phyloP scores from a whole-genome alignment of 2,888 invertebrate species.

The Drosophila koepferae region DNA sequence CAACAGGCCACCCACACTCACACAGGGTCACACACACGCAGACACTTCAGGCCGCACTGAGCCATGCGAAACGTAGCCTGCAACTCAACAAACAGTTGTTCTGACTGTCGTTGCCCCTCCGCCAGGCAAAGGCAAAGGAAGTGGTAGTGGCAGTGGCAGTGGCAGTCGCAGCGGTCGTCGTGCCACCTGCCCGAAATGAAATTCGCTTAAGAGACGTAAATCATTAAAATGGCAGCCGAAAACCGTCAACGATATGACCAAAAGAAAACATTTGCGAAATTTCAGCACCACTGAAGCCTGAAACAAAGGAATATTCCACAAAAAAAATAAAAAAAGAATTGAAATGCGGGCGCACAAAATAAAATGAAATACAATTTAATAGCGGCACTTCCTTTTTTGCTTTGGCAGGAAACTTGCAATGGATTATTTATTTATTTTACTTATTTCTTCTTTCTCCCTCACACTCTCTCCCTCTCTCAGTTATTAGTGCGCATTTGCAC shows the following conservation, averaged over 20 bases:
- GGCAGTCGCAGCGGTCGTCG: conserved; percentile 7
- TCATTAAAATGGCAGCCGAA: conserved; percentile 68
- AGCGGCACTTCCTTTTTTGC: conserved; percentile 70
- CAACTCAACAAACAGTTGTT: conserved; percentile 63
- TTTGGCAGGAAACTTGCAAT: conserved; percentile 44
- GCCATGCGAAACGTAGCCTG: conserved; percentile 9
- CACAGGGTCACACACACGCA: conserved; percentile 21
- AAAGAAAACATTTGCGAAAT: conserved; percentile 75
- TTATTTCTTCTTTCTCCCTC: conserved; percentile 33
- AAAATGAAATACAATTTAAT: conserved; percentile 72
- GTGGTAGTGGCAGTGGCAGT: conserved; percentile 1
- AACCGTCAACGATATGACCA: conserved; percentile 65
- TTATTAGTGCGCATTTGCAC: conserved; percentile 77
- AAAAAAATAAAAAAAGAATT: conserved; percentile 1
- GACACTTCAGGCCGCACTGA: conserved; percentile 28
- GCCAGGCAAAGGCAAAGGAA: too few species aligned
- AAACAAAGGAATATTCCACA: conserved; percentile 56
- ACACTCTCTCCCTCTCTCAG: conserved; percentile 29
- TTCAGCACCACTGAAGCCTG: conserved; percentile 75
- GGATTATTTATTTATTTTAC: conserved; percentile 66
- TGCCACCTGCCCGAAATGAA: conserved; percentile 55
- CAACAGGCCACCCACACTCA: conserved; percentile 21
- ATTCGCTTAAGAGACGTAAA: conserved; percentile 69
- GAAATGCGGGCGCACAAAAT: conserved; percentile 45
- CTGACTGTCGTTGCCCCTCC: conserved; percentile 18